Percentiles rank a stretch among this genome's conserved stretches.
These are phyloP conservation scores for Bergia sp. DNA, from an alignment of 92 coral and sea anemone genomes.

Conservation along the genomic window DNA sequence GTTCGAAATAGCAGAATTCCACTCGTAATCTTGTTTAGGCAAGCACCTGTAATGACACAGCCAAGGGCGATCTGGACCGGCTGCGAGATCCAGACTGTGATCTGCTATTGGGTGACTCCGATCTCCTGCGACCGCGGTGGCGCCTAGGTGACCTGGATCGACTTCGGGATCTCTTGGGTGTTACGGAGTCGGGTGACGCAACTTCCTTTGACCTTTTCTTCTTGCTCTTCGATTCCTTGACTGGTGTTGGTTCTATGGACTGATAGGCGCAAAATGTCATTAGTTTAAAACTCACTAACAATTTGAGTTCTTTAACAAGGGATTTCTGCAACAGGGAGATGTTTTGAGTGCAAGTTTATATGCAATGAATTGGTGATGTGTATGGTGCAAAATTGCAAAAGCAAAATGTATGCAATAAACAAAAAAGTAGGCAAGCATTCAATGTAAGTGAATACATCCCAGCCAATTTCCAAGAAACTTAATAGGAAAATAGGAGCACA, in stretches of 20 bases:
- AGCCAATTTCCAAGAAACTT: too few relatives aligned
- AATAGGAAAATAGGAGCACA: too few relatives aligned
- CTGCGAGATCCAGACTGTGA: conserved; percentile 45
- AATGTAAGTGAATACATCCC: too few relatives aligned
- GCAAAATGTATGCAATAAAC: too few relatives aligned
- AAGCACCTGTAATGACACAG: conserved; percentile 37
- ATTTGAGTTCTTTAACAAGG: background rate
- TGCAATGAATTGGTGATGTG: too few relatives aligned
- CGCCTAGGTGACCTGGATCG: conserved; percentile 65
- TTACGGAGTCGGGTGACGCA: conserved; percentile 47
- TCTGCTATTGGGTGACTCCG: conserved; percentile 32
- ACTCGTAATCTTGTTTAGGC: too few relatives aligned
- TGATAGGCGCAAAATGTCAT: background rate
- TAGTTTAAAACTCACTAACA: too few relatives aligned
- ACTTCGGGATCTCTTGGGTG: conserved; percentile 64
- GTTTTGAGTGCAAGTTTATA: too few relatives aligned
- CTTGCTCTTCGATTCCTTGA: conserved; percentile 52
- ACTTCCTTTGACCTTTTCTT: conserved; percentile 58
- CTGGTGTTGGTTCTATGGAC: conserved; percentile 82
- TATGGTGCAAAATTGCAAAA: too few relatives aligned
- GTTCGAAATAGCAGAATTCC: too few relatives aligned
- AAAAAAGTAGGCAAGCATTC: too few relatives aligned
- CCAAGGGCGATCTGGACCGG: conserved; percentile 30
- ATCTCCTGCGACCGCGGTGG: conserved; percentile 51
- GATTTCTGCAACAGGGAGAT: too few relatives aligned